Percentiles rank a stretch among this genome's conserved stretches.
These are phyloP conservation scores for Romanogobio albipinnatus DNA, from an alignment of 2,113 vertebrate genomes.

Conservation along the genomic window DNA sequence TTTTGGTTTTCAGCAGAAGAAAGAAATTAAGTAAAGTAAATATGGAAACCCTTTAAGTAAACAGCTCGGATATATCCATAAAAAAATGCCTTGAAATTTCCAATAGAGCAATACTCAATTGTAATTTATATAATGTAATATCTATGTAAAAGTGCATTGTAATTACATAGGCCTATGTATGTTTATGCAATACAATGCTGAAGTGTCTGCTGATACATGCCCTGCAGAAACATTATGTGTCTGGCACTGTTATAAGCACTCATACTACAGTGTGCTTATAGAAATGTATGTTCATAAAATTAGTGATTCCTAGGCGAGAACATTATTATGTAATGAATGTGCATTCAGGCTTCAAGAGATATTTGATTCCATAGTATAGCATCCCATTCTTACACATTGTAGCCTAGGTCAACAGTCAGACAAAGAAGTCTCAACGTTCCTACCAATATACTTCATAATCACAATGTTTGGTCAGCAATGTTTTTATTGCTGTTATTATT, in stretches of 20 bases:
- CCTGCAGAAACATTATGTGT: neutral
- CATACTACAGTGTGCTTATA: neutral
- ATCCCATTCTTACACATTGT: conserved; percentile 1
- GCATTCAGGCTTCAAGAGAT: conserved; percentile 22
- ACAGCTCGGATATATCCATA: neutral
- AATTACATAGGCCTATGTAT: neutral
- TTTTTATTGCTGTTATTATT: too few relatives aligned
- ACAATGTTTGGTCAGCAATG: too few relatives aligned
- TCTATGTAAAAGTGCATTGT: neutral
- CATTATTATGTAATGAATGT: conserved; percentile 50
- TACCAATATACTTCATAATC: neutral
- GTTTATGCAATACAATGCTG: neutral
- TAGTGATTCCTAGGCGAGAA: conserved; percentile 23
- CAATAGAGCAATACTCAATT: neutral
- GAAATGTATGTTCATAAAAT: conserved; percentile 3
- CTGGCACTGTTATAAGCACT: neutral
- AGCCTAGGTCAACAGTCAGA: neutral
- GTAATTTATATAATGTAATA: neutral
- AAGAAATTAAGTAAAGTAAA: too few relatives aligned
- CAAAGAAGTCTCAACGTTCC: neutral
- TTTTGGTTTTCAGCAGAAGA: too few relatives aligned
- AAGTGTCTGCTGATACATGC: neutral
- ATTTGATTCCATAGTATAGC: neutral
- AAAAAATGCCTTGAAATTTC: neutral
- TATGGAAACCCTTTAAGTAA: neutral